These are phyloP conservation scores for Moxostoma hubbsi DNA, from an alignment of 2,797 vertebrate species.

Conservation along the genomic window DNA sequence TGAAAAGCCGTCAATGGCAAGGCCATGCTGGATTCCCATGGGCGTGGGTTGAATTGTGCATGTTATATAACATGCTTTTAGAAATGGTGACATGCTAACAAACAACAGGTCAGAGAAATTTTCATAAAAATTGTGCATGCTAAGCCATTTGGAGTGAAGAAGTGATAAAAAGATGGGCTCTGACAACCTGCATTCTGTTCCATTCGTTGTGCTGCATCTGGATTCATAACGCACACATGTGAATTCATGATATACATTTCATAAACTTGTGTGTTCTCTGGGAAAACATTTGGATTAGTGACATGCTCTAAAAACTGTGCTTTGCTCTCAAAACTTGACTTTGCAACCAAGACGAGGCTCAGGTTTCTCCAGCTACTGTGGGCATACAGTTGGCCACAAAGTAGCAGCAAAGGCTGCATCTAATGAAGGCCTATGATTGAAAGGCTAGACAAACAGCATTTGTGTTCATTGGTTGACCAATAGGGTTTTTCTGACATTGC, in stretches of 20 bases:
- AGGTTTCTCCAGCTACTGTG: conserved; percentile 12
- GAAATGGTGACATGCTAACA: conserved; percentile 38
- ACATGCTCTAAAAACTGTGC: too few species aligned
- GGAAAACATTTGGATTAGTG: too few species aligned
- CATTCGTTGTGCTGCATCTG: too few species aligned
- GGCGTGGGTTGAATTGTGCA: conserved; percentile 26
- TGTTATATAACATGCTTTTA: conserved; percentile 54
- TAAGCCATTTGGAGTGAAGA: conserved; percentile 40
- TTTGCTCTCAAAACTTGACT: conserved; percentile 8
- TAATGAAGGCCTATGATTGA: neutral
- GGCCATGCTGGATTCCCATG: conserved; percentile 44
- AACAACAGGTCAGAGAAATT: conserved; percentile 43
- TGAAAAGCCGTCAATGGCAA: conserved; percentile 43
- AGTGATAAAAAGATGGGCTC: conserved; percentile 20
- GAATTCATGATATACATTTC: too few species aligned
- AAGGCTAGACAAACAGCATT: neutral
- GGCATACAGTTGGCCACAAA: conserved; percentile 1
- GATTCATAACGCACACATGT: too few species aligned
- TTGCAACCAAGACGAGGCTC: conserved; percentile 12
- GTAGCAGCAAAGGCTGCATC: neutral
- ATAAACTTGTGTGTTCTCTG: too few species aligned
- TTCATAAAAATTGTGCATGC: conserved; percentile 38
- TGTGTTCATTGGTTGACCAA: neutral
- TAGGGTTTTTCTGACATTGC: neutral
- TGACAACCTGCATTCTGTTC: neutral